Conservation (phyloP, 1,140 invertebrate species). For the Oncopeltus fasciatus region DNA sequence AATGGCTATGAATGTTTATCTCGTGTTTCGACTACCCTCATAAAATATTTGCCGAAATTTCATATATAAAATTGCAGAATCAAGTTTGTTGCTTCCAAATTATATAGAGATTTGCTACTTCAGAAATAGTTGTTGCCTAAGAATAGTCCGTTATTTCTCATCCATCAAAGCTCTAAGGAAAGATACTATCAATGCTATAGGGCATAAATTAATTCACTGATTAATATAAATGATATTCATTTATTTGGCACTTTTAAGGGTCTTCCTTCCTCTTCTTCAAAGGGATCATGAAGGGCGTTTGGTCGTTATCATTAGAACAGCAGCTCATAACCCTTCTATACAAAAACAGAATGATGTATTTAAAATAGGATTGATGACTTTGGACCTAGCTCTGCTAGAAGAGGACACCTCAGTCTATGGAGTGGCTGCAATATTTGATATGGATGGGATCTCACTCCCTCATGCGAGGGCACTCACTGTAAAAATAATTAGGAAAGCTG, state of each 20-base stretch:
- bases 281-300: constrained; percentile 34
- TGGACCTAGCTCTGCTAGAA: constrained; percentile 27
- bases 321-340: constrained; percentile 38
- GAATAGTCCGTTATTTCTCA: too few species aligned
- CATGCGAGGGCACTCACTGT: constrained; percentile 45
- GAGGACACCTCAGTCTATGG: constrained; percentile 39
- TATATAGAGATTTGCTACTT: too few species aligned
- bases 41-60: too few species aligned
- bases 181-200: too few species aligned
- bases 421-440: constrained; percentile 42
- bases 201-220: too few species aligned
- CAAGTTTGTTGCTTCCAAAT: too few species aligned
- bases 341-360: constrained; percentile 41
- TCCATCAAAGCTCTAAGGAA: too few species aligned
- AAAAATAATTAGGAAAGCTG: constrained; percentile 38
- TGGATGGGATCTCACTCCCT: constrained; percentile 37
- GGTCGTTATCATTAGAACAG: constrained; percentile 40
- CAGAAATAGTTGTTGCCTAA: too few species aligned
- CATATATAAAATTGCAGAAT: too few species aligned
- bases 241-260: constrained; percentile 24
- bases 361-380: constrained; percentile 31
- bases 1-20: too few species aligned
- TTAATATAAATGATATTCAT: neutral
- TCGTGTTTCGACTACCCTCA: too few species aligned
- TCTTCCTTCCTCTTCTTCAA: constrained; percentile 41